Conservation (phyloP, 2,888 invertebrate genomes). For the Xestia ashworthii region DNA sequence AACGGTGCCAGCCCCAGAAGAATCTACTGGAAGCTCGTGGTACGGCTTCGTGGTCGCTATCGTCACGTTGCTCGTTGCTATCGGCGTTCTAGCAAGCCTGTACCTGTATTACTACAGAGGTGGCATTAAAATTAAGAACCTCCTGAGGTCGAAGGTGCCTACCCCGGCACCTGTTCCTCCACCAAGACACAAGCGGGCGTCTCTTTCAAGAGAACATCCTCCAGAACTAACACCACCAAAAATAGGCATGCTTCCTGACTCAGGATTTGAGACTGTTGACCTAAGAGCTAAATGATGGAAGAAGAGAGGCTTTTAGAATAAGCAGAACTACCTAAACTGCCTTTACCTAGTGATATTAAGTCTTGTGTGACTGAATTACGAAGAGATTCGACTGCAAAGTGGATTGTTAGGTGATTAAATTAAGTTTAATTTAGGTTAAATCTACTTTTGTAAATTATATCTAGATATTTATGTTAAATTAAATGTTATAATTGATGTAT, state of each 20-base stretch:
- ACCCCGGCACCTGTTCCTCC: conserved; percentile 84
- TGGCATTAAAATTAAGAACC: conserved; percentile 92
- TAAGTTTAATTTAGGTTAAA: conserved; percentile 67
- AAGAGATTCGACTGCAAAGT: conserved; percentile 58
- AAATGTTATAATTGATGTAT: conserved; percentile 73
- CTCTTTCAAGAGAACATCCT: conserved; percentile 83
- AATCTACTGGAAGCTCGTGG: conserved; percentile 87
- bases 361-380: conserved; percentile 65
- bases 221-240: conserved; percentile 83
- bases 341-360: conserved; percentile 72
- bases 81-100: conserved; percentile 92
- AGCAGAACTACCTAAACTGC: conserved; percentile 62
- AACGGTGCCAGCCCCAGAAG: conserved; percentile 84
- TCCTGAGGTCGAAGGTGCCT: conserved; percentile 88
- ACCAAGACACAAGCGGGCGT: conserved; percentile 84
- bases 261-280: conserved; percentile 89
- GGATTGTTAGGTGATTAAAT: conserved; percentile 61
- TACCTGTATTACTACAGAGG: conserved; percentile 95
- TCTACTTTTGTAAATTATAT: conserved; percentile 79
- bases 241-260: conserved; percentile 81
- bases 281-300: conserved; percentile 79
- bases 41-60: conserved; percentile 91
- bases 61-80: conserved; percentile 92
- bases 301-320: conserved; percentile 62
- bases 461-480: conserved; percentile 81